Percentiles rank a stretch among this genome's conserved stretches.
These are phyloP conservation scores for Drosophila sordidapex DNA, from an alignment of 2,888 invertebrate species.

Conservation along the genomic window DNA sequence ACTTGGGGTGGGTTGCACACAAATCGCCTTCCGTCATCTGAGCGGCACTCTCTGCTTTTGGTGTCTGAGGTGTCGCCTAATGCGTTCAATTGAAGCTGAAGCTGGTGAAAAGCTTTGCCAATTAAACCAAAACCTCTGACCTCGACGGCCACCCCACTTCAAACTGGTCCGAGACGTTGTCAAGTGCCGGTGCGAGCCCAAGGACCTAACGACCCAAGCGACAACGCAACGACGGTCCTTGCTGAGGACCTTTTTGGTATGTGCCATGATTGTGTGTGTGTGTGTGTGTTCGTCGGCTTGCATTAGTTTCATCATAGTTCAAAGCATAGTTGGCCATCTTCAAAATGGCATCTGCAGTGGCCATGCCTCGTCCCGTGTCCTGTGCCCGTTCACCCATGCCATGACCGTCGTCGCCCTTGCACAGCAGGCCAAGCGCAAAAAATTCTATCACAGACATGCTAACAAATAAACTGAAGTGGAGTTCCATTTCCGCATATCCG, in stretches of 20 bases:
- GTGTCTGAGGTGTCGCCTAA: constrained; percentile 73
- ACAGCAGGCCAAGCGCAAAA: constrained; percentile 72
- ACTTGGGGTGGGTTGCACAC: constrained; percentile 43
- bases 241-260: constrained; percentile 12
- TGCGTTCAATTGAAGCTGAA: constrained; percentile 73
- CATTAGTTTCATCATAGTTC: constrained; percentile 75
- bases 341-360: constrained; percentile 40
- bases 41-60: constrained; percentile 6
- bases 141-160: constrained; percentile 11
- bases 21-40: neutral
- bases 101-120: constrained; percentile 52
- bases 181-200: constrained; percentile 40
- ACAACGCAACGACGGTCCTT: neutral
- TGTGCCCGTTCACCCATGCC: constrained; percentile 67
- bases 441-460: constrained; percentile 72
- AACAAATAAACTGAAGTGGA: constrained; percentile 74
- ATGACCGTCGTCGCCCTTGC: constrained; percentile 44
- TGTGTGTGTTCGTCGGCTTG: constrained; percentile 43
- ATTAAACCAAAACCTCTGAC: constrained; percentile 45
- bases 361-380: constrained; percentile 19
- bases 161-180: constrained; percentile 44
- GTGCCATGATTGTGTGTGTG: neutral
- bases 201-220: constrained; percentile 33
- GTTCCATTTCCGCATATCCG: constrained; percentile 60
- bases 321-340: constrained; percentile 72